These are phyloP conservation scores for Actinernus sp. DNA, from an alignment of 92 coral and sea anemone species.

Conservation along the genomic window DNA sequence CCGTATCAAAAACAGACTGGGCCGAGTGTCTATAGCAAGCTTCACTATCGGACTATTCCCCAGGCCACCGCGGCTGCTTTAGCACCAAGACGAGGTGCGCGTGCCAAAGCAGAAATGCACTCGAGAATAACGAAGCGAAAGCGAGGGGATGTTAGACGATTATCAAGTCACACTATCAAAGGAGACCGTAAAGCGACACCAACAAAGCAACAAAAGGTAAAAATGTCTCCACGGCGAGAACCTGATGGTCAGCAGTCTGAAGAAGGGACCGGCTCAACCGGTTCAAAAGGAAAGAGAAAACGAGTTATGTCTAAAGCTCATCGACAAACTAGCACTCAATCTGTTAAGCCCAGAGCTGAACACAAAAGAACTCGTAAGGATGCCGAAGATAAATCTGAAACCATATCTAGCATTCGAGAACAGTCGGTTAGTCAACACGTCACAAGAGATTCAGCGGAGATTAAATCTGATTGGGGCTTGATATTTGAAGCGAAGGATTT, in stretches of 20 bases:
- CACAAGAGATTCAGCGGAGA: no score
- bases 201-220: constrained; percentile 2
- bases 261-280: constrained; percentile 12
- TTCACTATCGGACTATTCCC: background rate
- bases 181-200: background rate
- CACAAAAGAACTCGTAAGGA: no score
- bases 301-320: no score
- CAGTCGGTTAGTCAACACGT: no score
- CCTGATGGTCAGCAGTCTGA: constrained; percentile 59
- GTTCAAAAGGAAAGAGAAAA: constrained; percentile 13
- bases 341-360: no score
- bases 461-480: background rate
- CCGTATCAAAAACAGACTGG: background rate
- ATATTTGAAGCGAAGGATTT: constrained; percentile 36
- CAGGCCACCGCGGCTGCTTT: constrained; percentile 20
- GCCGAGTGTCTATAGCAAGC: background rate
- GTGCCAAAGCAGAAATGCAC: background rate
- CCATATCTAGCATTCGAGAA: no score
- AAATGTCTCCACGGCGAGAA: constrained; percentile 39
- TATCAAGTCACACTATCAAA: background rate
- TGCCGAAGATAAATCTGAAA: no score
- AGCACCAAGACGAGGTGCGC: constrained; percentile 4
- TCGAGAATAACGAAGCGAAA: constrained; percentile 16
- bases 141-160: background rate
- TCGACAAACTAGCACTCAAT: no score